phyloP scores from a whole-genome alignment of 1,140 invertebrate species.

The Rhopalosiphum maidis region DNA sequence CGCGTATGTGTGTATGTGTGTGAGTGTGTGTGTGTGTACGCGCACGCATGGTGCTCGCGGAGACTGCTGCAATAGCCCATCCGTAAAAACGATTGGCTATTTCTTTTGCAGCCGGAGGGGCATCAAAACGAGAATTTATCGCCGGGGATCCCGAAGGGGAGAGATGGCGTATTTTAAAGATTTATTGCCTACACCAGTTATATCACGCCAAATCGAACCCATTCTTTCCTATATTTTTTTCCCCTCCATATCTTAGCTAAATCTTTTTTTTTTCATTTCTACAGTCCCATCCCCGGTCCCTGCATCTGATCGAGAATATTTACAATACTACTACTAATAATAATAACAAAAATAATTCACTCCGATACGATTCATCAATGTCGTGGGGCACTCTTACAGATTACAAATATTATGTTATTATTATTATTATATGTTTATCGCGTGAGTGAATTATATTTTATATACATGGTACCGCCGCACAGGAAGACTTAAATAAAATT shows the following conservation, averaged over 20 bases:
- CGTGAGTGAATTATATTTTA: constrained; percentile 21
- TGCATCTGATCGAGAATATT: background rate
- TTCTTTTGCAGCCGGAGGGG: constrained; percentile 45
- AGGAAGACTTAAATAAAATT: constrained; percentile 23
- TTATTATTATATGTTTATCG: constrained; percentile 18
- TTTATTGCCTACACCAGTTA: constrained; percentile 49
- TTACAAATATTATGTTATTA: constrained; percentile 19
- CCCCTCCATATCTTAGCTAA: background rate
- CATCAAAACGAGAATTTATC: constrained; percentile 57
- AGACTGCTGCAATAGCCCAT: constrained; percentile 18
- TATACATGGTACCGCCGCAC: background rate
- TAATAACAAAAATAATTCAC: constrained; percentile 32
- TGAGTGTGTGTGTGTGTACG: no score
- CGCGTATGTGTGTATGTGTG: background rate
- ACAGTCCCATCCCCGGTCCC: background rate
- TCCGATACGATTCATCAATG: background rate
- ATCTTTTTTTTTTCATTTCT: constrained; percentile 33
- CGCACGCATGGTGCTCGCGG: background rate
- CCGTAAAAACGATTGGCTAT: constrained; percentile 57
- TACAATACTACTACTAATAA: background rate
- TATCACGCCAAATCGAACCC: constrained; percentile 56
- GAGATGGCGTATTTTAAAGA: constrained; percentile 57
- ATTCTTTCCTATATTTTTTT: constrained; percentile 41
- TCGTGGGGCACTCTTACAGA: constrained; percentile 34
- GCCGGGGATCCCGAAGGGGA: constrained; percentile 45